Base-by-base conservation (phyloP, 2,113 vertebrate species). In the Puntigrus tetrazona region DNA sequence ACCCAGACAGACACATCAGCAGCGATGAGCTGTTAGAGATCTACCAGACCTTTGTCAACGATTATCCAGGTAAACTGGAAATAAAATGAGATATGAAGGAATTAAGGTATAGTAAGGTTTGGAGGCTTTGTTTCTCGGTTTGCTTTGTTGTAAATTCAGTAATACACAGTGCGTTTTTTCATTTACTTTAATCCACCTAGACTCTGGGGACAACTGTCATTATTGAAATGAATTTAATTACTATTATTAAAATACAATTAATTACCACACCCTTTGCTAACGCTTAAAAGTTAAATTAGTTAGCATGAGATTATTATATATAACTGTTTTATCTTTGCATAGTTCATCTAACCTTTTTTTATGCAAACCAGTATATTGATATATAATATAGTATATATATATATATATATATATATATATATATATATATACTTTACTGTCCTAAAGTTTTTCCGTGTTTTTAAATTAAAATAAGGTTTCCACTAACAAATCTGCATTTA, bases 41-140 rank as follows among this genome's bases (percentile, higher is more conserved):
- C 88, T 99, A 99, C 92, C 97, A 97, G 90, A 94, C 96, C 90
- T 99, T 99, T 50, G 96, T 98, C 89, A 96, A 96, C 86, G 95
- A 98, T 89, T 99, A 98, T 91, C 97, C 97, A 94, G 97, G 97
- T 99, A 88, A 70, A 38, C 2, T 31, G 59, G 29, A 4, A 75
- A 50, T 4, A 11, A 7, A 18, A 47, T 7, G 29, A 31, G 5
- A 50, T 20, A 25, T 25, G 11, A 18, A 20, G n/a, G 38, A 45
- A 47, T 27, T n/a, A n/a, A n/a, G n/a, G n/a, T n/a, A n/a, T n/a
- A n/a, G n/a, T n/a, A n/a, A n/a, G n/a, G n/a, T n/a, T n/a, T n/a
- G n/a, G n/a, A n/a, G n/a, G n/a, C n/a, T n/a, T n/a, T n/a, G n/a
- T n/a, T n/a, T n/a, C n/a, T n/a, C n/a, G n/a, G n/a, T n/a, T n/a